These are phyloP conservation scores for Kuschelorhynchus macadamiae DNA, from an alignment of 2,888 invertebrate species.

Conservation along the genomic window DNA sequence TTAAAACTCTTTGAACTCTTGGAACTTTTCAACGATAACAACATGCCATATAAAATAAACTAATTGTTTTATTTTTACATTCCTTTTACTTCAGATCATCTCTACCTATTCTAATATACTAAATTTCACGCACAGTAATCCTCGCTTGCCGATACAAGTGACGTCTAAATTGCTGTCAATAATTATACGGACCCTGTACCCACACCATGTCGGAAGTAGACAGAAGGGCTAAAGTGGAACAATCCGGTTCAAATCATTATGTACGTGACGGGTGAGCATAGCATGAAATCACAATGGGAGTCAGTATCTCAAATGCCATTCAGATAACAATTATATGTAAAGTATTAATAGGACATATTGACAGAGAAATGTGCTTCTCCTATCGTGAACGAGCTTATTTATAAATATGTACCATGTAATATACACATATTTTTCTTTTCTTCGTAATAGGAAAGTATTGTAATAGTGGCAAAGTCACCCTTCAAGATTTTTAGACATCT, in stretches of 20 bases:
- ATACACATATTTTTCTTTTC: too few species aligned
- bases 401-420: too few species aligned
- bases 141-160: conserved; percentile 25
- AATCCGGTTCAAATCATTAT: conserved; percentile 27
- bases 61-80: too few species aligned
- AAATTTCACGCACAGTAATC: conserved; percentile 11
- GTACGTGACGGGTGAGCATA: conserved; percentile 26
- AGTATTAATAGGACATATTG: conserved; percentile 17
- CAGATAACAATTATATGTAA: conserved; percentile 19
- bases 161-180: conserved; percentile 26
- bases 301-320: conserved; percentile 19
- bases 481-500: too few species aligned
- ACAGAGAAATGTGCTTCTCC: neutral
- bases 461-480: neutral
- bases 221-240: conserved; percentile 30
- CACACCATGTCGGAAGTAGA: conserved; percentile 22
- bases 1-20: too few species aligned
- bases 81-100: too few species aligned
- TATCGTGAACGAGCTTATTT: too few species aligned
- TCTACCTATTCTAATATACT: too few species aligned
- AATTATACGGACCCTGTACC: conserved; percentile 25
- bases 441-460: neutral
- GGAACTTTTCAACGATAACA: too few species aligned
- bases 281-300: conserved; percentile 21
- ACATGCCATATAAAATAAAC: too few species aligned